phyloP scores from a whole-genome alignment of 2,797 vertebrate genomes.

The Alca torda region DNA sequence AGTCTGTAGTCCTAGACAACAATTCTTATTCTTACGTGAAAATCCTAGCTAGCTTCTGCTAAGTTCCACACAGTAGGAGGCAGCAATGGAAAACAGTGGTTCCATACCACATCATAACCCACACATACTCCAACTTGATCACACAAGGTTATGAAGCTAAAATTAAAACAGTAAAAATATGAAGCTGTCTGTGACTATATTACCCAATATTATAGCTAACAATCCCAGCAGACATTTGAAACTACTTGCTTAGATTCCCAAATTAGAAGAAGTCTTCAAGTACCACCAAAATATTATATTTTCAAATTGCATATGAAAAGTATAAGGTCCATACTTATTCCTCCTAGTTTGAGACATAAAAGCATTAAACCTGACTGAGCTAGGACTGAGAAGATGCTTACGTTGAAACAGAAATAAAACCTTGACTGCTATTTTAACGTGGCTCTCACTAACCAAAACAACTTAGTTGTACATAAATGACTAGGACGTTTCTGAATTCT shows the following conservation, averaged over 20 bases:
- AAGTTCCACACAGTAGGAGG: neutral
- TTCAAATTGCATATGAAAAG: neutral
- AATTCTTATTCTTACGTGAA: neutral
- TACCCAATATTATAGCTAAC: neutral
- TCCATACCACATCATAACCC: neutral
- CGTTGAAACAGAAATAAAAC: neutral
- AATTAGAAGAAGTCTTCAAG: neutral
- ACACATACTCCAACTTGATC: neutral
- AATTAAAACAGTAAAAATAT: neutral
- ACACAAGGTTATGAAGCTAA: neutral
- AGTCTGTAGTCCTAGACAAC: neutral
- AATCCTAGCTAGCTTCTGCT: neutral
- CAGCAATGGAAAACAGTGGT: neutral
- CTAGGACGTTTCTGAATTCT: neutral
- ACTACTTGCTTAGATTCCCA: neutral
- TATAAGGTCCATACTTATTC: neutral
- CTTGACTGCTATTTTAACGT: neutral
- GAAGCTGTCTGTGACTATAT: neutral
- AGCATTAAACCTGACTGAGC: neutral
- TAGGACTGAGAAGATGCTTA: neutral
- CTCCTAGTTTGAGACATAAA: neutral
- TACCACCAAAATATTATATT: neutral
- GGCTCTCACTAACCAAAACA: neutral
- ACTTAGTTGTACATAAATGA: neutral
- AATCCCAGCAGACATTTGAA: neutral